Base-by-base conservation (phyloP, 92 coral and sea anemone genomes). In the Phymanthus crucifer region DNA sequence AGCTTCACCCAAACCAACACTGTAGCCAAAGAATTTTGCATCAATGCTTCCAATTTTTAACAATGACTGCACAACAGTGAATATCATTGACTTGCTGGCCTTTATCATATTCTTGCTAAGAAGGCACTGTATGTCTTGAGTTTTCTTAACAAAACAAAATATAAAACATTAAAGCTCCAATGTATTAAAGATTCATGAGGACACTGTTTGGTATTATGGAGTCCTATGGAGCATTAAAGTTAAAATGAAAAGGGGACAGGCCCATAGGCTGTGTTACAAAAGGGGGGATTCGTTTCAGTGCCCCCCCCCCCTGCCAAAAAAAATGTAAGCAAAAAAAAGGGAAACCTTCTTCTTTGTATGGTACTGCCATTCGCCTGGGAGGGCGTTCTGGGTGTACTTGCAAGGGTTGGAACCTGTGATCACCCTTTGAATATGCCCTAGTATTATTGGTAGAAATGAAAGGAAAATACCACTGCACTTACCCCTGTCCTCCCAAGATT, bases 61-160 rank as follows among this genome's bases (percentile, higher is more conserved):
- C 6, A 69, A 0, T 7, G 76, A 69, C 67, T 45, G 56, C 17
- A 40, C 36, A 0, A 50, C 32, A 17, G 40, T 40, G 50, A 79
- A 69, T 13, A 69, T 36, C 52, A 79, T 70, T 26, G 83, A 9
- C 68, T 70, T 79, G 48, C 40, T 24, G 6, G 83, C 76, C 23
- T 79, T 79, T 9, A 79, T 47, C 76, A 79, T 79, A 40, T 79
- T 79, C 48, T 79, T 79, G 13, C 76, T 79, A 11, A 79, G 46
- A 8, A 79, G 76, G 46, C 76, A 70, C 23, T 46, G 76, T 17
- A 79, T 40, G 56, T 79, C 76, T 57, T 57, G 29, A 4, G 6
- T 19, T 57, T 57, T n/a, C 31, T 19, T 4, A 13, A 57, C n/a
- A n/a, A 24, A 57, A 19, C 5, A 57, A n/a, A n/a, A 21, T 6